A percentile compares a stretch with the other conserved stretches of the same genome.
Conservation (phyloP, 2,797 vertebrate species). For the Lepilemur ruficaudatus region DNA sequence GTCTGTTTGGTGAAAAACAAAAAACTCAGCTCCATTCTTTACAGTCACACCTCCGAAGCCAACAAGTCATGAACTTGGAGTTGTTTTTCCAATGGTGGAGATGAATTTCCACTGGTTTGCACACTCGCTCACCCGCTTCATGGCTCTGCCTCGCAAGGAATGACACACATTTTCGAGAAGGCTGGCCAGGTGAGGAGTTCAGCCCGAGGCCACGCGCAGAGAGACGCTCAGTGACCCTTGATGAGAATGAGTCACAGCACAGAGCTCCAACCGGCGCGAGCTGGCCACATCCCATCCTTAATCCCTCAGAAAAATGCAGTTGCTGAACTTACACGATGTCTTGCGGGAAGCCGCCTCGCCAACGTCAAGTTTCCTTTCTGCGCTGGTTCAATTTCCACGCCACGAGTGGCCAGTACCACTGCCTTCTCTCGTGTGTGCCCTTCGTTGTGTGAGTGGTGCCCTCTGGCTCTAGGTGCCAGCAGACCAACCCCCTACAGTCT, state of each 20-base stretch:
- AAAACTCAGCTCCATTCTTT: slow-evolving; percentile 38
- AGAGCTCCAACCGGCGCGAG: not conserved
- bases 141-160: slow-evolving; percentile 57
- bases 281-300: slow-evolving; percentile 45
- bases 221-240: slow-evolving; percentile 61
- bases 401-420: rapidly evolving
- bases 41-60: slow-evolving; percentile 63
- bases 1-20: slow-evolving; percentile 56
- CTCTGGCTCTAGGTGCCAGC: not conserved
- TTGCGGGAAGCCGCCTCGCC: not conserved
- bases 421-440: not conserved
- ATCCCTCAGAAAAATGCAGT: slow-evolving; percentile 53
- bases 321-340: not conserved
- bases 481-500: not conserved
- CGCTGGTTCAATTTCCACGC: not conserved
- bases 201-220: slow-evolving; percentile 70
- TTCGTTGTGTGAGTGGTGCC: rapidly evolving
- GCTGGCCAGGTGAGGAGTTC: slow-evolving; percentile 78
- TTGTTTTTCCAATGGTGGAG: slow-evolving; percentile 66
- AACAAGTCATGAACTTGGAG: slow-evolving; percentile 65
- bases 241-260: slow-evolving; percentile 67
- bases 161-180: slow-evolving; percentile 80
- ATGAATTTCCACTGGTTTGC: slow-evolving; percentile 72
- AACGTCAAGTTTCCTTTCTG: not conserved
- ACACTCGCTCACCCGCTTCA: slow-evolving; percentile 22